phyloP scores from a whole-genome alignment of 2,113 vertebrate genomes.

The Bujurquina vittata region DNA sequence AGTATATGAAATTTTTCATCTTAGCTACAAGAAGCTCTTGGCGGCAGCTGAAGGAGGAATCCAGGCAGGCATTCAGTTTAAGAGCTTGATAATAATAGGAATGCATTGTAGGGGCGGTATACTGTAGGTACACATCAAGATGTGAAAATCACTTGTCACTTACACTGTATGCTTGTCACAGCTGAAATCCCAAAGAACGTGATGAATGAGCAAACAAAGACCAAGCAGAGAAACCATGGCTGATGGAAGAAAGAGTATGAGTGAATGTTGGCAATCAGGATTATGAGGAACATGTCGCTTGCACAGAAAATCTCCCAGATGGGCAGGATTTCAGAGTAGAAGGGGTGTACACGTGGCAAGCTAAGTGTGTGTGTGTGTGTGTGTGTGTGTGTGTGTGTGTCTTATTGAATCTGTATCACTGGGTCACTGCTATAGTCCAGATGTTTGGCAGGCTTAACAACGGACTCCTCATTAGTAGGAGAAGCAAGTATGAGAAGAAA shows the following conservation, averaged over 20 bases:
- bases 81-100: conserved; percentile 19
- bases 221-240: conserved; percentile 6
- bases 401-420: conserved; percentile 46
- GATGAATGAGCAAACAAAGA: conserved; percentile 20
- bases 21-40: not conserved
- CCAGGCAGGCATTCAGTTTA: conserved; percentile 16
- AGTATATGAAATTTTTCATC: not conserved
- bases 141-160: conserved; percentile 2
- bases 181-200: conserved; percentile 6
- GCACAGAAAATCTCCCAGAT: conserved; percentile 49
- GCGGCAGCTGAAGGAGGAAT: conserved; percentile 39
- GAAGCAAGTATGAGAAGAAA: conserved; percentile 3
- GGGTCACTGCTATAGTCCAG: conserved; percentile 49
- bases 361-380: not conserved
- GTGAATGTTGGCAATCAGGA: conserved; percentile 36
- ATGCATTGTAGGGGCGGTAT: not conserved
- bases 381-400: not conserved
- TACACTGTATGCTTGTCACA: not conserved
- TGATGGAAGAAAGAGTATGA: not conserved
- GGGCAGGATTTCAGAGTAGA: conserved; percentile 40
- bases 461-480: conserved; percentile 18
- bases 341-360: conserved; percentile 23
- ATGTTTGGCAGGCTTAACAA: conserved; percentile 55
- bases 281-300: conserved; percentile 48
- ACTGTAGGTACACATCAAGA: not conserved